These are phyloP conservation scores for Arenaria interpres DNA, from an alignment of 2,113 vertebrate species.

Conservation along the genomic window DNA sequence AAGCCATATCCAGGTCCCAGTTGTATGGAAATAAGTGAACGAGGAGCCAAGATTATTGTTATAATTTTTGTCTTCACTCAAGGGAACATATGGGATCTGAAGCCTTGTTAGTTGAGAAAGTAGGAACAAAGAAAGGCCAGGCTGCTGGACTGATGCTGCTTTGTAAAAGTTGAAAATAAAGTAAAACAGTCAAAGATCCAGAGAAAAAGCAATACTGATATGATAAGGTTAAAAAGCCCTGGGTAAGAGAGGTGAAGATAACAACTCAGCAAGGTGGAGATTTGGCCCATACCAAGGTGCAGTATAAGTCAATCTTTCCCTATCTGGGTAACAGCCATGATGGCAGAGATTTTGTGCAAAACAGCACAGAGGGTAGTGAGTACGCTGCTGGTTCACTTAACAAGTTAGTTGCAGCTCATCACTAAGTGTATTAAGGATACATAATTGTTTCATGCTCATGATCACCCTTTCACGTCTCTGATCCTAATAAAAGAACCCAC, in stretches of 20 bases:
- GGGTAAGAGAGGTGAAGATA: background rate
- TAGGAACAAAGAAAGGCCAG: background rate
- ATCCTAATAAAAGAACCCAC: background rate
- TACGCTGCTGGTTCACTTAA: background rate
- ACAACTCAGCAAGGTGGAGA: background rate
- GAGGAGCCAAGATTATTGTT: background rate
- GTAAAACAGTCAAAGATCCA: background rate
- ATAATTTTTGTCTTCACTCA: background rate
- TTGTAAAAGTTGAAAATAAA: background rate
- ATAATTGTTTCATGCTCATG: background rate
- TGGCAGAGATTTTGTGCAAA: background rate
- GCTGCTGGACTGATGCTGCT: background rate
- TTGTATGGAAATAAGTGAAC: background rate
- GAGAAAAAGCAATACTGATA: background rate
- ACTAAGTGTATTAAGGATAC: background rate
- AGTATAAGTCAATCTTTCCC: background rate
- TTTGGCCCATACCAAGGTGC: background rate
- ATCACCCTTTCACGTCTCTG: background rate
- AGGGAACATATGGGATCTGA: rapidly evolving
- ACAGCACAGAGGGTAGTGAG: background rate
- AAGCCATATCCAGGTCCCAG: rapidly evolving
- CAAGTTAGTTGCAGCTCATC: background rate
- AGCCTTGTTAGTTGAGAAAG: background rate
- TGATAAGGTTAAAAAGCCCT: background rate
- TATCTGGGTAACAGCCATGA: rapidly evolving